Evolutionary conservation across 1,140 invertebrate species (phyloP).

Genomic region (Drosophila paulistorum): DNA sequence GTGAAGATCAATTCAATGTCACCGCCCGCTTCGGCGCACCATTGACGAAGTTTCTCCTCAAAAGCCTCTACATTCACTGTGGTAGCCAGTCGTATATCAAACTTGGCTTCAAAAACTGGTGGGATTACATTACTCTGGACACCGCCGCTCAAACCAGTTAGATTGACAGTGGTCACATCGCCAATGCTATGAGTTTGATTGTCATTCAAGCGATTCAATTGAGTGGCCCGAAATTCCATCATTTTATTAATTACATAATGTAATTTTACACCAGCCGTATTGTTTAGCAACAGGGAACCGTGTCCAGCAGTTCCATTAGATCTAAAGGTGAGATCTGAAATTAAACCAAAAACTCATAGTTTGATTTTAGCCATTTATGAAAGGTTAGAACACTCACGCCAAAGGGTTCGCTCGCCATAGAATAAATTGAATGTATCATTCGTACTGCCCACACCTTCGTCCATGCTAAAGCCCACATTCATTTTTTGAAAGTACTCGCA

Average conservation of each 20-base stretch:
- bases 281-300: slow-evolving; percentile 91
- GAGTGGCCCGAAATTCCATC: slow-evolving; percentile 87
- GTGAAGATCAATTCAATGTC: slow-evolving; percentile 89
- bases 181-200: slow-evolving; percentile 88
- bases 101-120: slow-evolving; percentile 88
- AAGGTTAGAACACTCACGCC: slow-evolving; percentile 85
- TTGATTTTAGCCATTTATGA: background rate
- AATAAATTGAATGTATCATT: slow-evolving; percentile 88
- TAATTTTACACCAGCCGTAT: slow-evolving; percentile 94
- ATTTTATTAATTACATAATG: slow-evolving; percentile 90
- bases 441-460: slow-evolving; percentile 90
- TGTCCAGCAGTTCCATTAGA: slow-evolving; percentile 92
- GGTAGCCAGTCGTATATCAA: slow-evolving; percentile 92
- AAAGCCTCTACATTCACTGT: slow-evolving; percentile 88
- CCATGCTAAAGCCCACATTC: slow-evolving; percentile 94
- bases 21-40: slow-evolving; percentile 92
- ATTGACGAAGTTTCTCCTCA: slow-evolving; percentile 87
- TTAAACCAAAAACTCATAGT: slow-evolving; percentile 39
- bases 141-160: slow-evolving; percentile 94
- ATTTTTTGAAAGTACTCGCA: slow-evolving; percentile 90
- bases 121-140: slow-evolving; percentile 96
- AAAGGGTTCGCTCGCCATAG: slow-evolving; percentile 90
- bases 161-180: slow-evolving; percentile 94
- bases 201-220: slow-evolving; percentile 87
- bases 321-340: background rate